Evolutionary conservation across 2,888 invertebrate species (phyloP).

Genomic region (Dichetophora obliterata): DNA sequence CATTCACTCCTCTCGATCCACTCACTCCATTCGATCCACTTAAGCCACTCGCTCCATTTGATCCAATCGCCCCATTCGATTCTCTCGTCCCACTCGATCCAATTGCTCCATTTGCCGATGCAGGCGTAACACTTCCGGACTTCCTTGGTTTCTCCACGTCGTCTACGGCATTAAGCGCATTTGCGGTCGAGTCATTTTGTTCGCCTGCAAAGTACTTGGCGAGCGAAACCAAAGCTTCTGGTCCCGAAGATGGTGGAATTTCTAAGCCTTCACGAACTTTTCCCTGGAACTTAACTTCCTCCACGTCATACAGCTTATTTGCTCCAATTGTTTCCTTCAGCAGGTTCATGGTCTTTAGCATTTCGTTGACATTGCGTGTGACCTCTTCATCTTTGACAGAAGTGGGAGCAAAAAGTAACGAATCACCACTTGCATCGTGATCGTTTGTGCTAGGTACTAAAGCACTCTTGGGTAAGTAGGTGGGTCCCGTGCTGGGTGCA

Average conservation of each 20-base stretch:
- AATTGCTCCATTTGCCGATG: not conserved
- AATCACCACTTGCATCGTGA: conserved; percentile 56
- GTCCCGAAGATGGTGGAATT: conserved; percentile 81
- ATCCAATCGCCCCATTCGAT: too few species aligned
- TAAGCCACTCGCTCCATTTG: too few species aligned
- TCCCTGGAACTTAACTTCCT: conserved; percentile 68
- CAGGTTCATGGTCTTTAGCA: conserved; percentile 77
- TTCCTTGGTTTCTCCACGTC: conserved; percentile 12
- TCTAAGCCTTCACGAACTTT: conserved; percentile 76
- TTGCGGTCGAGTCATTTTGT: conserved; percentile 64
- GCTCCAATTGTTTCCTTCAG: conserved; percentile 72
- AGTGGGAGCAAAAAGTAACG: conserved; percentile 59
- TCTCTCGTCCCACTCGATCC: too few species aligned
- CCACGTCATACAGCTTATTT: conserved; percentile 66
- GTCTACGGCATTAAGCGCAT: conserved; percentile 1
- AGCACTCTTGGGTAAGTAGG: conserved; percentile 61
- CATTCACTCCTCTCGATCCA: not conserved
- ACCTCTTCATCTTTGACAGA: conserved; percentile 64
- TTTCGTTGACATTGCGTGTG: conserved; percentile 78
- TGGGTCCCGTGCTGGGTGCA: conserved; percentile 62
- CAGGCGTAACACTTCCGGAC: not conserved
- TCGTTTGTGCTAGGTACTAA: conserved; percentile 10
- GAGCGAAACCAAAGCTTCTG: conserved; percentile 82
- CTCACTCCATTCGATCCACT: too few species aligned
- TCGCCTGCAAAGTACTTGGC: conserved; percentile 82